Base-by-base conservation (phyloP, 2,888 invertebrate species). In the Rotaria magnacalcarata region DNA sequence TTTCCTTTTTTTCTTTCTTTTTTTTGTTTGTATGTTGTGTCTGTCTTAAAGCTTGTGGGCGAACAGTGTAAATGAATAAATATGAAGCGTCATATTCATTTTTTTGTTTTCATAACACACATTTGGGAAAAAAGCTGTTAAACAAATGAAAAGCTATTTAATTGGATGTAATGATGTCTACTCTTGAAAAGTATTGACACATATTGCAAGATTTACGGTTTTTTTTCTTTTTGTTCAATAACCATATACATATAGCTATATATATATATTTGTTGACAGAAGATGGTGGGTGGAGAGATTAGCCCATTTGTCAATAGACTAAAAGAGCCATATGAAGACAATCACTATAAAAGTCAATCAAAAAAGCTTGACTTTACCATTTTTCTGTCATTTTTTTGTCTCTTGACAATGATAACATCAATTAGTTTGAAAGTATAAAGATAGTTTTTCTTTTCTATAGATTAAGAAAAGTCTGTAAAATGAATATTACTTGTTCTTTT, bases 21-120 rank as follows among this genome's bases (percentile, higher is more conserved):
- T 34, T 67, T 67, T 67, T 67, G 67, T 67, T 67, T 67, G 67
- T 34, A 67, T 67, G 67, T 67, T 67, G 67, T 67, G 67, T 67
- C 67, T 67, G 67, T 67, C 67, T 67, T 67, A 67, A 67, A 67
- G 67, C 67, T 67, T 67, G 67, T 67, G 67, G 67, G 67, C 67
- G 67, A 67, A 67, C 67, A 67, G 67, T 67, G 67, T 67, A 67
- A 67, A 67, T 67, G 67, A 67, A 67, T 67, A 67, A 67, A 67
- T 67, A 67, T 67, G 67, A 67, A 67, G 67, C 67, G 67, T 67
- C 67, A 67, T 67, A 67, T 67, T 67, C 67, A 67, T 67, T 67
- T 67, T 67, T 16, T 67, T 67, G 67, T 67, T 67, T 67, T 34
- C 16, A 67, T 67, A 67, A 67, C 67, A 67, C 67, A 67, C 67